These are phyloP conservation scores for Ochotona princeps DNA, from an alignment of 2,113 vertebrate genomes.

Conservation along the genomic window DNA sequence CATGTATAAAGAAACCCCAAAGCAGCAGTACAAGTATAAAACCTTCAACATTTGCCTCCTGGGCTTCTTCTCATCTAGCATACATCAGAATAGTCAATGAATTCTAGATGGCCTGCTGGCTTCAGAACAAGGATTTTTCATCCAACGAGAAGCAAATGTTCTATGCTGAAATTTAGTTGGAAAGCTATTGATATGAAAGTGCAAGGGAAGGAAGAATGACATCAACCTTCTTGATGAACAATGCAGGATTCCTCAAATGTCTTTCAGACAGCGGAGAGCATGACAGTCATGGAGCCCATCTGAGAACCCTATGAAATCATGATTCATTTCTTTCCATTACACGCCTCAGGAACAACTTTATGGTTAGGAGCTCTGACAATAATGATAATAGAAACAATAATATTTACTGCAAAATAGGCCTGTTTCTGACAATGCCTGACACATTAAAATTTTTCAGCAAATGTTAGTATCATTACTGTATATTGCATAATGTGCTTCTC, in stretches of 20 bases:
- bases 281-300: not conserved
- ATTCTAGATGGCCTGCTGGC: slow-evolving; percentile 51
- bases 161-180: slow-evolving; percentile 47
- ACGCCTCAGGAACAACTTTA: not conserved
- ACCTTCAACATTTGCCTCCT: slow-evolving; percentile 23
- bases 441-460: not conserved
- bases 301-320: not conserved
- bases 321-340: not conserved
- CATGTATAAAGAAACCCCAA: not conserved
- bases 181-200: slow-evolving; percentile 54
- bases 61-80: not conserved
- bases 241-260: not conserved
- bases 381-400: not conserved
- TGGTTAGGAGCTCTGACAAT: not conserved
- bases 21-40: not conserved
- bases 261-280: slow-evolving; percentile 5
- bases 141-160: slow-evolving; percentile 58
- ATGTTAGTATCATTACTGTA: not conserved
- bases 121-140: slow-evolving; percentile 43
- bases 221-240: slow-evolving; percentile 20
- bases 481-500: not conserved
- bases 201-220: slow-evolving; percentile 26
- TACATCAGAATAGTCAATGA: not conserved
- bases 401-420: slow-evolving; percentile 3
- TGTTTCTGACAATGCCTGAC: not conserved